Base-by-base conservation (phyloP, 2,113 vertebrate genomes). In the Hymenochirus boettgeri region DNA sequence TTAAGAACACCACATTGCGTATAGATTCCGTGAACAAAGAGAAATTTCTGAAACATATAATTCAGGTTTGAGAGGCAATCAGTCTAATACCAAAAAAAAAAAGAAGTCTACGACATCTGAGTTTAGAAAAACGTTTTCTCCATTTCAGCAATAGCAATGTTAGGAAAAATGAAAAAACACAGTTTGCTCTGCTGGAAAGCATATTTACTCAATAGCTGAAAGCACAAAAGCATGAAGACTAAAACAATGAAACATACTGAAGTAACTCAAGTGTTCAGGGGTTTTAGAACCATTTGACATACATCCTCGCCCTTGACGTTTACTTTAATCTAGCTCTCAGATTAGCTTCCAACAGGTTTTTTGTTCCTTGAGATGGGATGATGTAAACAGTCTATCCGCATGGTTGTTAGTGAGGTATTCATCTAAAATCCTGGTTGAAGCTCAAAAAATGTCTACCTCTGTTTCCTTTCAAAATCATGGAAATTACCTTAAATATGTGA, bases 201-300 rank as follows among this genome's bases (percentile, higher is more conserved):
- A 4, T 66, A 58, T 66, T 66, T 66, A 48, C 54, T 66, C 64
- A 58, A 58, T 66, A 66, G 64, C 12, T 39, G 45, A 50, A 27
- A 39, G 50, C 57, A 46, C 29, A 58, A 66, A n/a, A 66, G 55
- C 25, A 66, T 56, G 57, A 17, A 25, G 31, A 37, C 27, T 27
- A n/a, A 66, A 26, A 35, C 33, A 66, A 66, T 37, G 45, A 51
- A 31, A 22, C 18, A 7, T 3, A 39, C 29, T 11, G 17, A 11
- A 25, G 45, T 35, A n/a, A 4, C 45, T 39, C 29, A 8, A 35
- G n/a, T 51, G 45, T 37, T 27, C 33, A 12, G 39, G 39, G 6
- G 15, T 58, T 22, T 25, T 23, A 47, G 25, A 65, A 31, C 42
- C 35, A 26, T 42, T 12, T 42, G 39, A 42, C 7, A n/a, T 42